phyloP scores from a whole-genome alignment of 2,888 invertebrate genomes.

The Antheraea assamensis region DNA sequence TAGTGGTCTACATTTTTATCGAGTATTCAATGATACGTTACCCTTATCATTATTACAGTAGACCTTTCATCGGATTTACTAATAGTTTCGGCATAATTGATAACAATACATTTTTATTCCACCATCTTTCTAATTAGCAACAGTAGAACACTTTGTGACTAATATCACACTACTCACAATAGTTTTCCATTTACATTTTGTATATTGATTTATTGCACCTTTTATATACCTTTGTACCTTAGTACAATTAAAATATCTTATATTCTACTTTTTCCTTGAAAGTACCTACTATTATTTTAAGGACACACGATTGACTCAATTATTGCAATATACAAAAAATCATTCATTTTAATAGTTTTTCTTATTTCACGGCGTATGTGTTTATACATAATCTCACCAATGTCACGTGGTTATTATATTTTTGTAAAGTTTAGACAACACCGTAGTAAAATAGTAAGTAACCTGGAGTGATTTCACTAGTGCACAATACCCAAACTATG shows the following conservation, averaged over 20 bases:
- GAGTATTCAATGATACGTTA: slow-evolving; percentile 19
- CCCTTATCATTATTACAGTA: slow-evolving; percentile 12
- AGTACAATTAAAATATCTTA: background rate
- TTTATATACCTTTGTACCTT: background rate
- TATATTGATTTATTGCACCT: background rate
- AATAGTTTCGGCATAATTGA: background rate
- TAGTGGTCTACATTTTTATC: slow-evolving; percentile 18
- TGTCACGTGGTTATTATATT: too few relatives aligned
- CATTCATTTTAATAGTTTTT: background rate
- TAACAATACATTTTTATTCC: background rate
- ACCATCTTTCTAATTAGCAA: background rate
- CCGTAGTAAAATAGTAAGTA: too few relatives aligned
- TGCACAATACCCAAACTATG: too few relatives aligned
- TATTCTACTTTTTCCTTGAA: background rate
- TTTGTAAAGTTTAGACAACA: too few relatives aligned
- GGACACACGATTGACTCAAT: background rate
- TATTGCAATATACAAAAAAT: background rate
- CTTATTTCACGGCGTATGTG: too few relatives aligned
- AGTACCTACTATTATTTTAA: background rate
- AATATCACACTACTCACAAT: background rate
- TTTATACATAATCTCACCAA: too few relatives aligned
- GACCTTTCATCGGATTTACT: slow-evolving; percentile 4
- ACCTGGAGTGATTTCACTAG: too few relatives aligned
- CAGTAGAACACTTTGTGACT: background rate
- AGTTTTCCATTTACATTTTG: background rate